Evolutionary conservation across 2,797 vertebrate species (phyloP), one percentile per base, ranked within the genome.

Genomic region (Otolemur crassicaudatus): DNA sequence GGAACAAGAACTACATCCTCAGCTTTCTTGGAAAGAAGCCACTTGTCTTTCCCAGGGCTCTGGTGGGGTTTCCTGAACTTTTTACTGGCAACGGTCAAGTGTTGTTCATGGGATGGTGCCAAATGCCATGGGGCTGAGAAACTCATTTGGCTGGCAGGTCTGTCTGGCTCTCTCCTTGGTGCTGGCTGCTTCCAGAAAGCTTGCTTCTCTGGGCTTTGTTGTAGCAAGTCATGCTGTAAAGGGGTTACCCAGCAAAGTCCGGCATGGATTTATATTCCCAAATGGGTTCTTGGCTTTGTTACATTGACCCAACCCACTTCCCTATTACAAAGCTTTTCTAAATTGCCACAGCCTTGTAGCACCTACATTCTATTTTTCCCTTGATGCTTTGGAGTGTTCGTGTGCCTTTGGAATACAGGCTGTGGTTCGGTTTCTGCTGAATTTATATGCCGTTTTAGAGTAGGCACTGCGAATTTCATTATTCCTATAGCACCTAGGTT

Each of bases 141-240:
- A 31, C 75, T 58, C 82, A 8, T 65, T 79, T 69, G 86, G 86
- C 88, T 8, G 49, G 40, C 31, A 29, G 27, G 16, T 60, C 92
- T 67, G 69, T 61, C 91, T 86, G 92, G 67, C 94, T 92, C 93
- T 97, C 94, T 95, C 91, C 96, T 94, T 91, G 95, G 93, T 94
- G 69, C 97, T 92, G 40, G 95, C 90, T 90, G 60, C 63, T 61
- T 90, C 49, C 61, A 85, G n/a, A 3, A 29, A 40, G 11, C 20
- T 46, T 43, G 65, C 63, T 69, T 90, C 60, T 84, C 46, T 0
- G 43, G 56, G 87, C 31, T 90, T 90, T 88, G 90, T 76, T 81
- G 92, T 49, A 87, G 84, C 83, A 73, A 79, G 53, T 7, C 13
- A 65, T 34, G 5, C 60, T n/a, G 75, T 84, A 53, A 56, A 85